Evolutionary conservation across 2,797 vertebrate genomes (phyloP), one percentile per base, ranked within the genome.

Genomic region (Acrossocheilus wenchowensis): DNA sequence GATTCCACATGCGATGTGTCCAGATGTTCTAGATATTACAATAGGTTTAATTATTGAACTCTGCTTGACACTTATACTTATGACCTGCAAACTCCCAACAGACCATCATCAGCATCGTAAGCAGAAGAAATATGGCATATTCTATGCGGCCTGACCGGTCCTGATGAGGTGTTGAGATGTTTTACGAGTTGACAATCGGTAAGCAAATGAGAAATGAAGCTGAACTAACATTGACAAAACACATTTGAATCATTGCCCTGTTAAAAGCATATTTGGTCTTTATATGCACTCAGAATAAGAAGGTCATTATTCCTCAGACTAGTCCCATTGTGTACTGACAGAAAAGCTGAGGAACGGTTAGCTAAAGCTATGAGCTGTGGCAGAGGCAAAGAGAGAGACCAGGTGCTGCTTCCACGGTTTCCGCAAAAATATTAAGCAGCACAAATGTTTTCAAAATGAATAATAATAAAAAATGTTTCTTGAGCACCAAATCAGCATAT

Each of bases 11-110:
- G 84, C 62, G 41, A 71, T 43, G 10, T 21, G 23, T 81, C 71
- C 85, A 81, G 69, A 86, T 86, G 78, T 80, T 79, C 14, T 45
- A 72, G 79, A 80, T 80, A 79, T 85, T 80, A 80, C 39, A 85
- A 48, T 71, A 34, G 52, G 19, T 80, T 72, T 79, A 85, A 85
- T 85, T 36, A 85, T 72, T 80, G 77, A 71, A 79, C 84, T 85
- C 41, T 80, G 77, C 52, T 36, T 73, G 84, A 80, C 75, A 34
- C 52, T 85, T 85, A 60, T 57, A 60, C 83, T 79, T 26, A 26
- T 60, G 84, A 80, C 48, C 75, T 41, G 12, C 66, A 71, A 79
- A 60, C 52, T 72, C 77, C 84, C 52, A 71, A 43, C 7, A 48
- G 62, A 54, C 77, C 68, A 72, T 72, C 68, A 54, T 54, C 75